phyloP scores from a whole-genome alignment of 30 jellyfish, hydroid and myxozoan genomes.

The Mastigias papua region DNA sequence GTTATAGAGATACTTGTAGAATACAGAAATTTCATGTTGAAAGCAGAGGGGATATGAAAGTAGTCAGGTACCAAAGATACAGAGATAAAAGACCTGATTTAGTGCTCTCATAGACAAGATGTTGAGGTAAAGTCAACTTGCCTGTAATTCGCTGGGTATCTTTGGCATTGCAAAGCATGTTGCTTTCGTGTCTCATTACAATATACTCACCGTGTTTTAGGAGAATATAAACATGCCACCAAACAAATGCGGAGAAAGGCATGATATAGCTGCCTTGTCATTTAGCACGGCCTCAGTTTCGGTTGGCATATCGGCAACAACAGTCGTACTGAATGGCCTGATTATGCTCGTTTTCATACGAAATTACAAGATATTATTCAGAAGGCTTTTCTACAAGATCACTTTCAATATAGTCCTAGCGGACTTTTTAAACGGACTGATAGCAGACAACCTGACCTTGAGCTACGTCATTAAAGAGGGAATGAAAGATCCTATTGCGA shows the following conservation, averaged over 20 bases:
- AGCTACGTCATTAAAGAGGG: slow-evolving; percentile 63
- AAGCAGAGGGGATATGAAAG: too few species aligned
- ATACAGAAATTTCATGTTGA: too few species aligned
- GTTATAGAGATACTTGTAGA: too few species aligned
- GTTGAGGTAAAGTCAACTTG: too few species aligned
- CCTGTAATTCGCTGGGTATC: too few species aligned
- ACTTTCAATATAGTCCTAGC: slow-evolving; percentile 53
- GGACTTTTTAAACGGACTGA: slow-evolving; percentile 64
- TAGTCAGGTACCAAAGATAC: too few species aligned
- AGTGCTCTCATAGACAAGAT: too few species aligned
- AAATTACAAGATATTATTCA: slow-evolving; percentile 16
- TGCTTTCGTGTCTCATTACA: too few species aligned
- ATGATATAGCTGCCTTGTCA: slow-evolving; percentile 25
- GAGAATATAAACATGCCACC: slow-evolving; percentile 13
- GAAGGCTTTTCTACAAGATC: slow-evolving; percentile 62
- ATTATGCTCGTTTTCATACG: slow-evolving; percentile 27
- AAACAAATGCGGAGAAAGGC: slow-evolving; percentile 52
- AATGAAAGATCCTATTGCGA: slow-evolving; percentile 22
- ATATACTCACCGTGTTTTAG: too few species aligned
- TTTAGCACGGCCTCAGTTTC: slow-evolving; percentile 56
- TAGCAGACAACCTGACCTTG: slow-evolving; percentile 64
- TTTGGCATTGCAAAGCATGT: too few species aligned
- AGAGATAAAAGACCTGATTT: too few species aligned
- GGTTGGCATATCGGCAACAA: slow-evolving; percentile 30
- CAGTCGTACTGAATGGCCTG: slow-evolving; percentile 47